Conservation (phyloP, 1,140 invertebrate genomes). For the Drosophila auraria region DNA sequence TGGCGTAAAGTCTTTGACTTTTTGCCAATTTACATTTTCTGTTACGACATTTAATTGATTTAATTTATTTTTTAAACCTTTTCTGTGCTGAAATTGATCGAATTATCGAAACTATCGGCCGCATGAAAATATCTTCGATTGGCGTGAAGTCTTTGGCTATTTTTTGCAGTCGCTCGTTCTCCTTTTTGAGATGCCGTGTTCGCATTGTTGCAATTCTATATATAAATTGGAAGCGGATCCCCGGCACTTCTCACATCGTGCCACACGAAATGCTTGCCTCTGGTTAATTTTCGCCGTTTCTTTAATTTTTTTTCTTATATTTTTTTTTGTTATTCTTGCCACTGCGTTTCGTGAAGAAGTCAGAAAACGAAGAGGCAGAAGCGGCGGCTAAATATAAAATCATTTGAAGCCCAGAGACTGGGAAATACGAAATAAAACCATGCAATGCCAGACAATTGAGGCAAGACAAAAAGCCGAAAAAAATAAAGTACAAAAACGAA, state of each 20-base stretch:
- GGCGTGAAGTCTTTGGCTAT: background rate
- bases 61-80: too few species aligned
- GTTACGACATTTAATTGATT: background rate
- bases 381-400: conserved; percentile 57
- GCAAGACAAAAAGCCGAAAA: conserved; percentile 12
- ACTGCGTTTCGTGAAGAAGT: conserved; percentile 41
- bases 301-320: background rate
- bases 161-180: background rate
- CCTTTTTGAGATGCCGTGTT: conserved; percentile 17
- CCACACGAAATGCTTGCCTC: conserved; percentile 55
- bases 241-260: conserved; percentile 47
- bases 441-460: conserved; percentile 48
- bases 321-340: conserved; percentile 13
- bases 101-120: conserved; percentile 3
- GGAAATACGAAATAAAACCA: conserved; percentile 41
- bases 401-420: conserved; percentile 36
- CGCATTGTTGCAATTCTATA: conserved; percentile 57
- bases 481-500: conserved; percentile 24
- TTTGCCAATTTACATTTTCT: background rate
- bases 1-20: background rate
- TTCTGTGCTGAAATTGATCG: background rate
- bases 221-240: conserved; percentile 44
- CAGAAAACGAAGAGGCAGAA: conserved; percentile 13
- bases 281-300: conserved; percentile 40
- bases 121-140: background rate